Evolutionary conservation across 2,113 vertebrate species (phyloP).

Genomic region (Ovis canadensis): DNA sequence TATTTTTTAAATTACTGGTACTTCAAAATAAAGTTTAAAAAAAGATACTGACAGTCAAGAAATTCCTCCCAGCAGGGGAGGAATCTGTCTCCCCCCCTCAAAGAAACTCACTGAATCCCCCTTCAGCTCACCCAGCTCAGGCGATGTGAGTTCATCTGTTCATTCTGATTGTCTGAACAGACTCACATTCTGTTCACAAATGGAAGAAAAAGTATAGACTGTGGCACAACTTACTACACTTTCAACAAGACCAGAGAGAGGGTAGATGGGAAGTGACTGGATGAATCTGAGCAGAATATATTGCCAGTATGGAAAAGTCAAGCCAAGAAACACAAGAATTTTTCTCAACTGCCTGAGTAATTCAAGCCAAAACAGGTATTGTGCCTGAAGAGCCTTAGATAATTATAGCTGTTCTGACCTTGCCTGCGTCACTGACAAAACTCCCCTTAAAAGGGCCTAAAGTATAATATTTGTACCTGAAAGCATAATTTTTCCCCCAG

Average conservation of each 20-base stretch:
- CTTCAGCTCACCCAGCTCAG: background rate
- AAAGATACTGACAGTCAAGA: slow-evolving; percentile 24
- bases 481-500: background rate
- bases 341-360: slow-evolving; percentile 23
- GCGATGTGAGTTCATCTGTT: background rate
- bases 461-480: background rate
- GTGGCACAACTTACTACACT: background rate
- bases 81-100: background rate
- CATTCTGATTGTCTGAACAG: background rate
- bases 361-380: slow-evolving; percentile 42
- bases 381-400: background rate
- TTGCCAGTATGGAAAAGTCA: background rate
- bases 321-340: slow-evolving; percentile 31
- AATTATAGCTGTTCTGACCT: slow-evolving; percentile 37
- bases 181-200: background rate
- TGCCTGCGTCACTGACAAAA: slow-evolving; percentile 1
- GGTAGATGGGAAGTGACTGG: background rate
- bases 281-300: background rate
- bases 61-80: slow-evolving; percentile 9
- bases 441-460: background rate
- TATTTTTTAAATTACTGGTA: background rate
- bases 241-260: background rate
- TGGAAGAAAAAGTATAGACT: background rate
- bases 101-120: background rate
- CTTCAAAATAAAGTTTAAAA: slow-evolving; percentile 12